Evolutionary conservation across 2,888 invertebrate genomes (phyloP).

Genomic region (Drosophila fungiperda): DNA sequence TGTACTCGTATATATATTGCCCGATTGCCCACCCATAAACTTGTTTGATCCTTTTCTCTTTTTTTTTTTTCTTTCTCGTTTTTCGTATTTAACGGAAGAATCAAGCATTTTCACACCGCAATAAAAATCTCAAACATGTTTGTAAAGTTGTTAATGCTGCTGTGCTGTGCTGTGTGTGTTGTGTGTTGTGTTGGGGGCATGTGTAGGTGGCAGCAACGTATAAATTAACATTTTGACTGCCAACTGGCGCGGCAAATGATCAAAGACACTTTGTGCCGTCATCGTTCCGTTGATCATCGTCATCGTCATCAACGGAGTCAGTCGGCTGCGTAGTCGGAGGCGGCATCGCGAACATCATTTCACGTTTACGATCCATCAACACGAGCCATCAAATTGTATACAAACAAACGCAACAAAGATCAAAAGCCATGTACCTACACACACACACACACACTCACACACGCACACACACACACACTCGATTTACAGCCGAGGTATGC

Average conservation of each 20-base stretch:
- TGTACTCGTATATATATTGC: constrained; percentile 3
- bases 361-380: constrained; percentile 84
- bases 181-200: constrained; percentile 13
- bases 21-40: constrained; percentile 75
- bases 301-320: constrained; percentile 37
- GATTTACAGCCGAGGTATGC: constrained; percentile 7
- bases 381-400: constrained; percentile 85
- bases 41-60: constrained; percentile 73
- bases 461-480: constrained; percentile 10
- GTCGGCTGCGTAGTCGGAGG: constrained; percentile 23
- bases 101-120: constrained; percentile 76
- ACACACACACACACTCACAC: constrained; percentile 24
- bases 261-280: constrained; percentile 79
- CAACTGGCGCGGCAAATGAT: constrained; percentile 81
- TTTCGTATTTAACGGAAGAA: constrained; percentile 55
- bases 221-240: constrained; percentile 83
- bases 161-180: constrained; percentile 22
- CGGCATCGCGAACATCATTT: constrained; percentile 75
- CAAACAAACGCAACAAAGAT: constrained; percentile 84
- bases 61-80: not conserved
- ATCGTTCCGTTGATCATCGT: constrained; percentile 75
- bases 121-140: constrained; percentile 82
- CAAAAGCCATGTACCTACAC: constrained; percentile 78
- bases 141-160: constrained; percentile 78
- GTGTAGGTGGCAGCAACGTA: constrained; percentile 70